Evolutionary conservation across 2,113 vertebrate genomes (phyloP), one percentile per base, ranked within the genome.

Genomic region (Poicephalus meyeri): DNA sequence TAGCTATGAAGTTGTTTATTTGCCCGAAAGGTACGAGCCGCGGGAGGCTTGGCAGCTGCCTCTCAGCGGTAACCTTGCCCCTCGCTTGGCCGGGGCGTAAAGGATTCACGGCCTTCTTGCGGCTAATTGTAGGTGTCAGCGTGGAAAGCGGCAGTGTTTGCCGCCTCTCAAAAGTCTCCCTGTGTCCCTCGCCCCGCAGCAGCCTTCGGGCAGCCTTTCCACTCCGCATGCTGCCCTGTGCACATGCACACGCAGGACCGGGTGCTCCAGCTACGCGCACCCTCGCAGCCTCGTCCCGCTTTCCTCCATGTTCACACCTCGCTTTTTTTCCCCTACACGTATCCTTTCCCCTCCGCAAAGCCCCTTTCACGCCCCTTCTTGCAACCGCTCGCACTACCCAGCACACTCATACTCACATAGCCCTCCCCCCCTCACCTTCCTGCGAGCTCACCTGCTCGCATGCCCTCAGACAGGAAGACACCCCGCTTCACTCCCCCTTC

Each of bases 121-220:
- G 79, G 95, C 89, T 97, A 96, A 95, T 94, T 63, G 96, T 80
- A 95, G 96, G 96, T 97, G 97, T 96, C 97, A 91, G 97, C 97
- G 94, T 97, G 97, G 96, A 94, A 94, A 98, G 96, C 15, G 65
- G 96, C 96, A 25, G 17, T 83, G 95, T 92, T 81, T 79, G 96
- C 97, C 49, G 94, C 72, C 96, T 96, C 95, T 94, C 91, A 46
- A 74, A 71, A 92, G 66, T 94, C 89, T 80, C 91, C 16, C 39
- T 77, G 85, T 94, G 89, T 89, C 84, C n/a, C 91, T 50, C 42
- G 14, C 10, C 89, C 71, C 71, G 49, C 82, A 15, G 60, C 88
- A 60, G 93, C 73, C 63, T 76, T 31, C 66, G 35, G 49, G 5
- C 80, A 16, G 79, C 70, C 74, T 82, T 16, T 60, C 69, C 23